Conservation (phyloP, 2,888 invertebrate genomes). For the Dynastes maya region DNA sequence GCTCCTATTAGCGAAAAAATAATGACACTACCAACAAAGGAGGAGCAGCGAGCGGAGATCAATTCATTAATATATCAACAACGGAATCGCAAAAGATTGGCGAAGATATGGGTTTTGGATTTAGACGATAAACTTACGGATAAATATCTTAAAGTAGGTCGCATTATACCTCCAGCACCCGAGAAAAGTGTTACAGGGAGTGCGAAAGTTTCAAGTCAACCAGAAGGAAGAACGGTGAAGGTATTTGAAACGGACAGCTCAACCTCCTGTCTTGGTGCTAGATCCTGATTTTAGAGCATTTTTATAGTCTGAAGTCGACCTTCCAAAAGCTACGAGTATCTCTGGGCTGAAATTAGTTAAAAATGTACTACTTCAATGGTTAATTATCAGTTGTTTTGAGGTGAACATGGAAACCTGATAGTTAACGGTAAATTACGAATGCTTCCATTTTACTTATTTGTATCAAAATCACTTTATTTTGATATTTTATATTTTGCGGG, state of each 20-base stretch:
- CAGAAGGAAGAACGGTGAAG: constrained; percentile 79
- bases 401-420: too few relatives aligned
- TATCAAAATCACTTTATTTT: too few relatives aligned
- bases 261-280: constrained; percentile 88
- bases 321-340: constrained; percentile 96
- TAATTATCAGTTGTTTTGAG: too few relatives aligned
- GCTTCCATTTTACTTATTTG: too few relatives aligned
- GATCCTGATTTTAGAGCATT: constrained; percentile 99
- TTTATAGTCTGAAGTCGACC: constrained; percentile 91
- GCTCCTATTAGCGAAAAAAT: constrained; percentile 69
- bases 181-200: constrained; percentile 97
- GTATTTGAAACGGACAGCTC: constrained; percentile 89
- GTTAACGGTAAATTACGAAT: too few relatives aligned
- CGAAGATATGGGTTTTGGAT: constrained; percentile 98
- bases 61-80: constrained; percentile 85
- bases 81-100: constrained; percentile 97
- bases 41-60: constrained; percentile 75
- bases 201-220: constrained; percentile 88
- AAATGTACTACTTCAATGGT: too few relatives aligned
- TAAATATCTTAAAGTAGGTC: constrained; percentile 92
- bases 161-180: constrained; percentile 98
- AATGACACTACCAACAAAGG: constrained; percentile 72
- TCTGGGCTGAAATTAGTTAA: constrained; percentile 69
- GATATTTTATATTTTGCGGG: too few relatives aligned
- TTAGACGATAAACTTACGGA: constrained; percentile 95